Base-by-base conservation (phyloP, 2,113 vertebrate genomes). In the Rhizomys pruinosus region DNA sequence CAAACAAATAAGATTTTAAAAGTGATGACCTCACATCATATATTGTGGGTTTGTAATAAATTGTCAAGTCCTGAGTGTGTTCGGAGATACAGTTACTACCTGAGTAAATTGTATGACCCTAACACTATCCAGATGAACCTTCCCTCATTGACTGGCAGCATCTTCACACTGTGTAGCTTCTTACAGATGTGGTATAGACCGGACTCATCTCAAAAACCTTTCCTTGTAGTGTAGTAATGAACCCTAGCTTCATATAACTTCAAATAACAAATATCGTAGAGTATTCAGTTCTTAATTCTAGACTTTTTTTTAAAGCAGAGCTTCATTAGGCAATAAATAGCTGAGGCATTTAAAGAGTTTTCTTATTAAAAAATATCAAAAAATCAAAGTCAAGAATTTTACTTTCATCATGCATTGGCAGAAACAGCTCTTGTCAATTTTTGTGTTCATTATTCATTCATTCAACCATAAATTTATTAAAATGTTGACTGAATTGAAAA, bases 1-100 rank as follows among this genome's bases (percentile, higher is more conserved):
- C 90, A 82, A 20, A 77, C 27, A 95, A 92, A 79, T 27, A 93
- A 80, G 71, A 77, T 47, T 74, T 97, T 96, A 47, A 44, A 93
- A 94, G 64, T 92, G 44, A 22, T 44, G 17, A 42, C 61, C 87
- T 89, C 34, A 23, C 1, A 63, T 1, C 25, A 74, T 76, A n/a
- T 89, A 4, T 86, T 84, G 55, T 73, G 17, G 4, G 44, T 39
- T 82, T 94, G 55, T 81, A 79, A 81, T 89, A 91, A 87, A 77
- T 52, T 84, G 64, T 39, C 42, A 5, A 74, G 39, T 91, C 64
- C 59, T 90, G 32, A 85, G 71, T 92, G 20, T 55, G 0, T 81
- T 87, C 61, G 32, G 37, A 71, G 39, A 68, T 87, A 88, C 9
- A 90, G 0, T 63, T n/a, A 23, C 10, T 77, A 79, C 68, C 10